Conservation (phyloP, 2,797 vertebrate species). For the Acrossocheilus fasciatus region DNA sequence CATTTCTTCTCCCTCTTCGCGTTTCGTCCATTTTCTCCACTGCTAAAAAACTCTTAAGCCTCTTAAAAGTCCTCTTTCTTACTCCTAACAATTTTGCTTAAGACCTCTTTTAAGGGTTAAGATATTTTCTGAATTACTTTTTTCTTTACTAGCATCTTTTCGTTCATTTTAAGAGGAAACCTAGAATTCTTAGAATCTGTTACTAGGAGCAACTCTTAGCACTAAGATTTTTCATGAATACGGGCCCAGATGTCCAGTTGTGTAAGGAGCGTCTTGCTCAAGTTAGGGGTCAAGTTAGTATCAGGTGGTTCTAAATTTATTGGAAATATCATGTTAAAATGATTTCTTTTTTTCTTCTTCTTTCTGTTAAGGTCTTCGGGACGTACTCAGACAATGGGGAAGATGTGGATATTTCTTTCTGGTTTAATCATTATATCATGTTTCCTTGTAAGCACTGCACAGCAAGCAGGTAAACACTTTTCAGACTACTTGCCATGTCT, state of each 20-base stretch:
- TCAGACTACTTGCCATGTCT: neutral
- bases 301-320: neutral
- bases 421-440: slow-evolving; percentile 64
- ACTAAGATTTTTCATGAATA: no score
- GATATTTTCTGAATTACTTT: no score
- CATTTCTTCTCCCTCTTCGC: no score
- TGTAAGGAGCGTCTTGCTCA: neutral
- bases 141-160: no score
- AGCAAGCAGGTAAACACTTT: slow-evolving; percentile 72
- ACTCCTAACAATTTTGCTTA: no score
- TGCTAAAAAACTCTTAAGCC: no score
- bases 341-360: neutral
- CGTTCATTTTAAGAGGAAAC: no score
- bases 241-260: neutral
- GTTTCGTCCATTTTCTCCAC: no score
- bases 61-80: no score
- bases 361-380: slow-evolving; percentile 41
- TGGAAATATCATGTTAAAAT: neutral
- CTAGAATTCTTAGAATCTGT: no score
- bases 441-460: slow-evolving; percentile 65
- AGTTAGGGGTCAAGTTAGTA: neutral
- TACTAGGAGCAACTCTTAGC: no score
- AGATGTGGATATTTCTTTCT: slow-evolving; percentile 62
- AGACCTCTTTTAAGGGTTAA: no score
- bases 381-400: slow-evolving; percentile 66